These are phyloP conservation scores for Psilopsiagon aurifrons DNA, from an alignment of 2,113 vertebrate genomes.

Conservation along the genomic window DNA sequence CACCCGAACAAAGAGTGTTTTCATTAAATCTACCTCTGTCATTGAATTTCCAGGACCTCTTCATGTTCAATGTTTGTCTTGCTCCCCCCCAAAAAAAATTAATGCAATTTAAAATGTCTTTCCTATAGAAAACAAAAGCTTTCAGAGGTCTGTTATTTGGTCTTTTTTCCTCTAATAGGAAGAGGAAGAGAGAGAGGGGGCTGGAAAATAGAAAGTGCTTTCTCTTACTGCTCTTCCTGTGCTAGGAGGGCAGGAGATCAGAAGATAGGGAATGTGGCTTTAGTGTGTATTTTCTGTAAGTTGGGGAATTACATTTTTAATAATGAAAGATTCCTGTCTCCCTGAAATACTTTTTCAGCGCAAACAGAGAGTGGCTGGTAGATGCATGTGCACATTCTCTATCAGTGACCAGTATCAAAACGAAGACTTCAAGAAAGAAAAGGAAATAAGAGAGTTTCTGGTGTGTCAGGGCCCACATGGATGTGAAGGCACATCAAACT, in stretches of 20 bases:
- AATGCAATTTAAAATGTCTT: neutral
- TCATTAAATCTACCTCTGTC: neutral
- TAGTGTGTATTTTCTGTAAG: neutral
- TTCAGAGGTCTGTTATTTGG: neutral
- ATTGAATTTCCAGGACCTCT: neutral
- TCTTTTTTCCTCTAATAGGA: neutral
- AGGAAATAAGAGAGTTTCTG: neutral
- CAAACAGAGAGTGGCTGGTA: neutral
- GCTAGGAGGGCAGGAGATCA: neutral
- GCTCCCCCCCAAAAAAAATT: fast-evolving
- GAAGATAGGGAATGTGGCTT: neutral
- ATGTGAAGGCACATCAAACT: neutral
- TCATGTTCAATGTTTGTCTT: neutral
- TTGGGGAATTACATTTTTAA: neutral
- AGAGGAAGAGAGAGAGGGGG: neutral
- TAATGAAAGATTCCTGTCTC: neutral
- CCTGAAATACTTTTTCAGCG: neutral
- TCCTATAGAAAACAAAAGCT: neutral
- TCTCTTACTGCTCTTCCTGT: neutral
- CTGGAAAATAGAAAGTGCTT: neutral
- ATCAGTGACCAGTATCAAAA: neutral
- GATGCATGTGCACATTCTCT: neutral
- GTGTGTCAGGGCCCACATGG: neutral
- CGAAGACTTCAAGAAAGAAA: neutral
- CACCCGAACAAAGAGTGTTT: neutral